Base-by-base conservation (phyloP, 2,797 vertebrate species). In the Amphiprion clarkii region DNA sequence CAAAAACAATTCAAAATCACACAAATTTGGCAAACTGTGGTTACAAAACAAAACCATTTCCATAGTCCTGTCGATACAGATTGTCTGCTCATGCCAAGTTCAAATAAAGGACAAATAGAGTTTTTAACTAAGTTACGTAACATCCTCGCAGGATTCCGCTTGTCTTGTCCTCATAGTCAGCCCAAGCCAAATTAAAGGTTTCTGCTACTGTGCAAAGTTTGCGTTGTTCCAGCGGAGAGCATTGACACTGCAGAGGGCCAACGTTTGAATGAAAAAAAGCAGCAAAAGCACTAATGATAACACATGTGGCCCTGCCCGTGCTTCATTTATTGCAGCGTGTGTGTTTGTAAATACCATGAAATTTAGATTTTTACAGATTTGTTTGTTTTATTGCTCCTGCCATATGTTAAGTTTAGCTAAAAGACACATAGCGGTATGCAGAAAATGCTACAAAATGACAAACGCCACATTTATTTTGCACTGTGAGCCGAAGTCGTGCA, bases 231-330 rank as follows among this genome's bases (percentile, higher is more conserved):
- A 66, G 74, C 42, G 46, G 44, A 68, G 62, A 76, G 56, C 1
- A 25, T 40, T 29, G 46, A 10, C 57, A 69, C 78, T 73, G 66
- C 68, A 65, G 62, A 68, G n/a, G 19, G n/a, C 33, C 6, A n/a
- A 19, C 46, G 21, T 68, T 67, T 76, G 46, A 49, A 40, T 52
- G 14, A 10, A 2, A 39, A 6, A 59, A 27, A 25, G 23, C 42
- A 44, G 42, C 42, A 44, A 65, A 33, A 29, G 29, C 67, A 31
- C 56, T 36, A 21, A 82, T 59, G 54, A 71, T 23, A n/a, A 66
- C 60, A 75, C 87, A 83, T 88, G 87, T 53, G 80, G 74, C 64
- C 60, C 76, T 27, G 40, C 73, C 58, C 33, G 27, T 55, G 79
- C 73, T 73, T 74, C 82, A 81, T 81, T 65, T 76, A 63, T 31